Conservation (phyloP, 23 tunicate genomes). For the Halocynthia aurantium region DNA sequence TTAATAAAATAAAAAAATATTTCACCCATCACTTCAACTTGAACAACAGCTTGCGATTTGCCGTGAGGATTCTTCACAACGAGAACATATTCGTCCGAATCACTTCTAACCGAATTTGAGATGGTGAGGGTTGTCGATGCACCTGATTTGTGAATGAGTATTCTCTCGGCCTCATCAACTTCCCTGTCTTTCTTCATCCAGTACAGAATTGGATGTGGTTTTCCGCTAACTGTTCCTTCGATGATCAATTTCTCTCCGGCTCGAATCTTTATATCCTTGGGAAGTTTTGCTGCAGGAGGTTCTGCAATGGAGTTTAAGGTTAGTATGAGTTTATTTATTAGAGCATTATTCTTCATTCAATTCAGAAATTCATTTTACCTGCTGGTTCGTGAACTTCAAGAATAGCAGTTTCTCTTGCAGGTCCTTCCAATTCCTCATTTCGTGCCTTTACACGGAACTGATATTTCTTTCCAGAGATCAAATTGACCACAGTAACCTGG, state of each 20-base stretch:
- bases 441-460: conserved; percentile 75
- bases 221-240: conserved; percentile 58
- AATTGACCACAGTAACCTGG: conserved; percentile 31
- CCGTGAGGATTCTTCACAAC: conserved; percentile 59
- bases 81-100: conserved; percentile 71
- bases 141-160: conserved; percentile 46
- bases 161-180: conserved; percentile 47
- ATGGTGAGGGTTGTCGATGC: conserved; percentile 30
- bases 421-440: conserved; percentile 54
- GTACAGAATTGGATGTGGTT: conserved; percentile 25
- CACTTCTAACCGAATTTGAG: conserved; percentile 50
- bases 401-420: conserved; percentile 22
- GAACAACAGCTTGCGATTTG: conserved; percentile 42
- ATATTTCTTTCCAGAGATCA: conserved; percentile 67
- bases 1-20: background rate
- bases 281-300: conserved; percentile 12
- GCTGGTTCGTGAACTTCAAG: conserved; percentile 26
- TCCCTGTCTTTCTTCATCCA: conserved; percentile 78
- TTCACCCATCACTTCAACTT: conserved; percentile 75
- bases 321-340: background rate
- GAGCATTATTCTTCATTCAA: background rate
- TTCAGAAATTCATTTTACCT: conserved; percentile 1
- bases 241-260: conserved; percentile 62
- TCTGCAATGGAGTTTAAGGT: background rate
- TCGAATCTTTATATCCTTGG: conserved; percentile 18